Conservation (phyloP, 2,113 vertebrate genomes). For the Oreochromis tanganicae region DNA sequence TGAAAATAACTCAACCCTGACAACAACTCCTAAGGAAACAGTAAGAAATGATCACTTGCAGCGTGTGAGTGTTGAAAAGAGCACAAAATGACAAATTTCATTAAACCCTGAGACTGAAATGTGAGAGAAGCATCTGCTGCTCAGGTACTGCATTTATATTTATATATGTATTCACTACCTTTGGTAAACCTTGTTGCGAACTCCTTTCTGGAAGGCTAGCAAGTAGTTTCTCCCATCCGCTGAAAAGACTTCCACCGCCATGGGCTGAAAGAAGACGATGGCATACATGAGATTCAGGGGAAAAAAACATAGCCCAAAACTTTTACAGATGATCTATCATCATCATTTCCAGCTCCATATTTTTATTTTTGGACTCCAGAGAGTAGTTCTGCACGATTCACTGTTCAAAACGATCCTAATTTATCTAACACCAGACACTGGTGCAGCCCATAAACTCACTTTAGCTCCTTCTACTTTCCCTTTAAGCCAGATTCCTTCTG, state of each 20-base stretch:
- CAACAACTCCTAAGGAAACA: not conserved
- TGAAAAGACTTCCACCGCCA: slow-evolving; percentile 97
- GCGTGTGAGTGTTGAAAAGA: not conserved
- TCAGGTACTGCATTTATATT: not conserved
- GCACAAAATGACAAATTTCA: not conserved
- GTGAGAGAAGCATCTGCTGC: not conserved
- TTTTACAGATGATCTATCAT: not conserved
- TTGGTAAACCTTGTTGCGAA: slow-evolving; percentile 99
- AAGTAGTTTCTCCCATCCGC: slow-evolving; percentile 98
- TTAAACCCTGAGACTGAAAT: not conserved
- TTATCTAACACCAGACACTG: rapidly evolving
- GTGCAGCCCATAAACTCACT: not conserved
- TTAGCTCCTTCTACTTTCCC: not conserved
- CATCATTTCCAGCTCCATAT: not conserved
- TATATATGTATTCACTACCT: slow-evolving; percentile 71
- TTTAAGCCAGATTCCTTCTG: rapidly evolving
- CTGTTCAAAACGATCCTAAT: not conserved
- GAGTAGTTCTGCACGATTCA: not conserved
- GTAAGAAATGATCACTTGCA: too few species aligned
- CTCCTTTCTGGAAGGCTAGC: slow-evolving; percentile 94
- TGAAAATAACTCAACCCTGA: not conserved
- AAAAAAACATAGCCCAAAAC: not conserved
- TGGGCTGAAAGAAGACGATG: slow-evolving; percentile 74
- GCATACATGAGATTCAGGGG: not conserved
- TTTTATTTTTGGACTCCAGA: not conserved